phyloP scores from a whole-genome alignment of 2,113 vertebrate species.

The Scopus umbretta region DNA sequence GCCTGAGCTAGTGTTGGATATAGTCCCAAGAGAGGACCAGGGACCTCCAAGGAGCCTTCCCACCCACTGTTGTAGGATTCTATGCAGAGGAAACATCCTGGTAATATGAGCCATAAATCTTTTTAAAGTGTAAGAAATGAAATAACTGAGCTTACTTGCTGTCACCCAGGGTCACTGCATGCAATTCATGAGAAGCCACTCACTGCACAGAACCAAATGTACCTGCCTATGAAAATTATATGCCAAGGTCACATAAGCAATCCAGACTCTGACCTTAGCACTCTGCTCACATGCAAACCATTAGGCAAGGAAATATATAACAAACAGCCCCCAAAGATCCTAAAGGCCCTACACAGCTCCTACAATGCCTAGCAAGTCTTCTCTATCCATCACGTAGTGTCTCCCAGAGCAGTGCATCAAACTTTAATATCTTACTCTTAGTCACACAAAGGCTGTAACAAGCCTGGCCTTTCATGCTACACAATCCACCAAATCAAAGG shows the following conservation, averaged over 20 bases:
- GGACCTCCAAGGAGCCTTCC: background rate
- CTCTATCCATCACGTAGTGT: background rate
- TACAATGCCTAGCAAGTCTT: background rate
- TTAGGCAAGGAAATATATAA: background rate
- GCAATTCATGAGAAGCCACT: background rate
- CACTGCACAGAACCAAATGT: background rate
- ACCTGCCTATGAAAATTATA: background rate
- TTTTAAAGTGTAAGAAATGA: background rate
- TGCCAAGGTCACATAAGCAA: background rate
- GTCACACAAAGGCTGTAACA: conserved; percentile 3
- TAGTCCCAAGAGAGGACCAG: background rate
- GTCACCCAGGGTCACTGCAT: background rate
- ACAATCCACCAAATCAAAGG: conserved; percentile 19
- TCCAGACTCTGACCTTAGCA: background rate
- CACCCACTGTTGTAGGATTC: background rate
- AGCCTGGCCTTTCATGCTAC: conserved; percentile 22
- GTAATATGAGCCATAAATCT: background rate
- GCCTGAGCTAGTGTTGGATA: background rate
- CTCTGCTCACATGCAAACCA: background rate
- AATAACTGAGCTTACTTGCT: background rate
- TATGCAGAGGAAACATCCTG: background rate
- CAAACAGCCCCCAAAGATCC: background rate
- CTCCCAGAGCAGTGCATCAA: conserved; percentile 36
- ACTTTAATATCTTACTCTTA: conserved; percentile 20
- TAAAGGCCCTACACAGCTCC: background rate